These are phyloP conservation scores for Campoplex capitator DNA, from an alignment of 2,888 invertebrate species.

Conservation along the genomic window DNA sequence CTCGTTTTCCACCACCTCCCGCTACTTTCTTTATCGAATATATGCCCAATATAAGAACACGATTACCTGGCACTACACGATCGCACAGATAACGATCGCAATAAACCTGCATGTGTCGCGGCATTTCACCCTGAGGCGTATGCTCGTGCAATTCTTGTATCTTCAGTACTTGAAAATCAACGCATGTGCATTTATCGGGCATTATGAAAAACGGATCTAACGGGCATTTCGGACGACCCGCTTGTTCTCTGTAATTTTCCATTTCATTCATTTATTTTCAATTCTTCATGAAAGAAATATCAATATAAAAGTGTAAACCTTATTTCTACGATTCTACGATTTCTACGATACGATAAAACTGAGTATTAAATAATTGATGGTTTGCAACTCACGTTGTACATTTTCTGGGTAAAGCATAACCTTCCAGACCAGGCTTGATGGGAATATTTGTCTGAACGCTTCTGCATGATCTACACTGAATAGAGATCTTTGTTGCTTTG, in stretches of 20 bases:
- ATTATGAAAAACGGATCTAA: constrained; percentile 99
- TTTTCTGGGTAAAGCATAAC: constrained; percentile 97
- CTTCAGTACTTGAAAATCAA: constrained; percentile 99
- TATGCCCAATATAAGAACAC: constrained; percentile 96
- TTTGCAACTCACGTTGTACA: constrained; percentile 92
- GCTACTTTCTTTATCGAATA: constrained; percentile 97
- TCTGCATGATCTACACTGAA: constrained; percentile 97
- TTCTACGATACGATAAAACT: too few species aligned
- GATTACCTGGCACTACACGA: constrained; percentile 97
- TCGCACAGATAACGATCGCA: constrained; percentile 98
- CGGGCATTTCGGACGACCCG: constrained; percentile 96
- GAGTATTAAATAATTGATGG: background rate
- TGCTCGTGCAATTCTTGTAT: constrained; percentile 98
- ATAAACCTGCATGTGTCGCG: constrained; percentile 97
- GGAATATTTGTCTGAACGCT: constrained; percentile 95
- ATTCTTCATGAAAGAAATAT: too few species aligned
- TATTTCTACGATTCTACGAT: too few species aligned
- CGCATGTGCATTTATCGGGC: constrained; percentile 98
- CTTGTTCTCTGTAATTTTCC: constrained; percentile 90
- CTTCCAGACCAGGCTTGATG: constrained; percentile 98
- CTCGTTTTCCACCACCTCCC: constrained; percentile 88
- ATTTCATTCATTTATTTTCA: background rate
- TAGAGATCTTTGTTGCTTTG: constrained; percentile 97
- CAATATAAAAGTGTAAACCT: background rate
- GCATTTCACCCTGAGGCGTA: constrained; percentile 98